phyloP scores from a whole-genome alignment of 2,888 invertebrate species.

The Campoletis raptor region DNA sequence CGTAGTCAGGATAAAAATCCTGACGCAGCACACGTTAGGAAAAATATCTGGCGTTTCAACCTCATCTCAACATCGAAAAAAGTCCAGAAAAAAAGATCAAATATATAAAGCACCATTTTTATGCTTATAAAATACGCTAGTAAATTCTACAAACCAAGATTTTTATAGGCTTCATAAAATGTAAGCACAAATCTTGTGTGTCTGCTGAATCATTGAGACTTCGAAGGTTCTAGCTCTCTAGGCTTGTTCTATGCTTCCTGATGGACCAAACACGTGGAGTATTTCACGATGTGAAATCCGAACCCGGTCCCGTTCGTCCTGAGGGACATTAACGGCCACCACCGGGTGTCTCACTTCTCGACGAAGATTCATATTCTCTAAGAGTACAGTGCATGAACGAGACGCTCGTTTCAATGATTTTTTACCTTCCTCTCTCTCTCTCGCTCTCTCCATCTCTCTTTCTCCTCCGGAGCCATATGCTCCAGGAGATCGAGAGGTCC shows the following conservation, averaged over 20 bases:
- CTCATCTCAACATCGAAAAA: background rate
- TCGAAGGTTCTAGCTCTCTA: background rate
- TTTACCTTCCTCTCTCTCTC: background rate
- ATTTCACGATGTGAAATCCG: constrained; percentile 64
- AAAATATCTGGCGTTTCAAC: background rate
- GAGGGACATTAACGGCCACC: constrained; percentile 62
- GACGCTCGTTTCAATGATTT: constrained; percentile 2
- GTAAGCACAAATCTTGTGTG: background rate
- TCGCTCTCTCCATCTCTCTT: background rate
- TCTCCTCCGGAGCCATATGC: background rate
- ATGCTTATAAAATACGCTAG: background rate
- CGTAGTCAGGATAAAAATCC: constrained; percentile 15
- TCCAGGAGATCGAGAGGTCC: constrained; percentile 9
- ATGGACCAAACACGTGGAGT: constrained; percentile 18
- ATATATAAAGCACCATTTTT: background rate
- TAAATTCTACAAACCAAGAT: background rate
- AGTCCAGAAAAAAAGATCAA: background rate
- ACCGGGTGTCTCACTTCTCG: constrained; percentile 26
- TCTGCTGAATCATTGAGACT: constrained; percentile 10
- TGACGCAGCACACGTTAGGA: constrained; percentile 3
- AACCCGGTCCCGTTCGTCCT: constrained; percentile 62
- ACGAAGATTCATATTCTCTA: constrained; percentile 49
- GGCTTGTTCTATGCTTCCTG: constrained; percentile 34
- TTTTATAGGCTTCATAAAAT: constrained; percentile 8
- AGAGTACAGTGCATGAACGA: background rate